Percentiles rank a stretch among this genome's conserved stretches.
phyloP scores from a whole-genome alignment of 2,797 vertebrate species.

The Falco novaeseelandiae region DNA sequence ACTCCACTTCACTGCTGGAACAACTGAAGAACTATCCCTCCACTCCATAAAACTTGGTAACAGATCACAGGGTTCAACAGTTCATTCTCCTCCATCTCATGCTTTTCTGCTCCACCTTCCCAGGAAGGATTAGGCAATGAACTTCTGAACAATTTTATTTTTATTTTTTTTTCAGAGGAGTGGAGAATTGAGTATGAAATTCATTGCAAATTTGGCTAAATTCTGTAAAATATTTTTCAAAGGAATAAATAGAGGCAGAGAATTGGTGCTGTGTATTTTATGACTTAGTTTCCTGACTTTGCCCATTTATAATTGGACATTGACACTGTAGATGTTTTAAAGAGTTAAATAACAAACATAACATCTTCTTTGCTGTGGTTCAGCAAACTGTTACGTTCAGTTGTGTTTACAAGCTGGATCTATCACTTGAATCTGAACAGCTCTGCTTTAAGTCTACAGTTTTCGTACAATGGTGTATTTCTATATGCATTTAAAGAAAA shows the following conservation, averaged over 20 bases:
- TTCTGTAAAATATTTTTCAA: background rate
- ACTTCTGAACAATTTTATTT: background rate
- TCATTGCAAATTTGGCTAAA: background rate
- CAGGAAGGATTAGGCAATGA: background rate
- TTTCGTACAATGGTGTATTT: background rate
- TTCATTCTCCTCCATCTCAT: background rate
- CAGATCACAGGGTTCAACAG: background rate
- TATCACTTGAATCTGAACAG: background rate
- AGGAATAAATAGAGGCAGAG: background rate
- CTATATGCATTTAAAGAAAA: background rate
- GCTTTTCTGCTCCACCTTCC: background rate
- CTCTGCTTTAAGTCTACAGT: background rate
- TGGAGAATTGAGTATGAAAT: background rate
- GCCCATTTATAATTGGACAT: background rate
- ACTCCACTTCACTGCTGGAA: accelerated
- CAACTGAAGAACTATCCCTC: background rate
- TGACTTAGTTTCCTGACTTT: background rate
- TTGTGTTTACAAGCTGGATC: background rate
- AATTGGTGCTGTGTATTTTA: background rate
- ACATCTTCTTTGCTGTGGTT: background rate
- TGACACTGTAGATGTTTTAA: background rate
- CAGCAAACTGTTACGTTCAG: background rate
- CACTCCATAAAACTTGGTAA: background rate
- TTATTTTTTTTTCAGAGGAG: background rate
- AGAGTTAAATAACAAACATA: background rate